These are phyloP conservation scores for Agrochola macilenta DNA, from an alignment of 2,888 invertebrate genomes.

Conservation along the genomic window DNA sequence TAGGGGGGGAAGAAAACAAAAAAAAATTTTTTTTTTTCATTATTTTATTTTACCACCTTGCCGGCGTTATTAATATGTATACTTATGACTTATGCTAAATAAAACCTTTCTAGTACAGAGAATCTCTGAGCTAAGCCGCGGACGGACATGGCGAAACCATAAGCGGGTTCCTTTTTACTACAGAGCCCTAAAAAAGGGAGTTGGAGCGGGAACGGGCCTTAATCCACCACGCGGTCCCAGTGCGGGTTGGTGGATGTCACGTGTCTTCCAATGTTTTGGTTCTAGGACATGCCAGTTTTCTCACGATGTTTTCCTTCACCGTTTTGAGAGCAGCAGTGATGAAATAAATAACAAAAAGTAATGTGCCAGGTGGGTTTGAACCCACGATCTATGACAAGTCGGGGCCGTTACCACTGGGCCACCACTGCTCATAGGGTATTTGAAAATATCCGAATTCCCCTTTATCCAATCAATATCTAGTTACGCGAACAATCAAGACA, in stretches of 20 bases:
- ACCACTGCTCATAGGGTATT: too few species aligned
- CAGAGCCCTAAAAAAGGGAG: too few species aligned
- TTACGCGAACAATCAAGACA: conserved; percentile 7
- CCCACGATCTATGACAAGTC: not conserved
- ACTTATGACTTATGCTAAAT: too few species aligned
- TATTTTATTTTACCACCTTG: too few species aligned
- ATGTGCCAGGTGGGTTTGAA: not conserved
- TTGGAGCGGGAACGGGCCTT: not conserved
- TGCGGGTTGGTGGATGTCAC: not conserved
- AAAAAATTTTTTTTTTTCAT: too few species aligned
- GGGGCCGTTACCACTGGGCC: too few species aligned
- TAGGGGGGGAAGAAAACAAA: too few species aligned
- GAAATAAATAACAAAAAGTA: not conserved
- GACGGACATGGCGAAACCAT: too few species aligned
- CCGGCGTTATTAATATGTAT: too few species aligned
- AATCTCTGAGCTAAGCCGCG: too few species aligned
- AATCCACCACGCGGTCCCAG: not conserved
- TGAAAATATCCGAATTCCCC: not conserved
- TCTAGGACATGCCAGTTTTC: not conserved
- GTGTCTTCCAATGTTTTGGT: not conserved
- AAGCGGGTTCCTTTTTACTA: too few species aligned
- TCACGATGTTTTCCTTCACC: not conserved
- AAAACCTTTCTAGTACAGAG: too few species aligned
- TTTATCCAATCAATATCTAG: not conserved
- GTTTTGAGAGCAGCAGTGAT: not conserved